These are phyloP conservation scores for Drosophila rubida DNA, from an alignment of 2,888 invertebrate species.

Conservation along the genomic window DNA sequence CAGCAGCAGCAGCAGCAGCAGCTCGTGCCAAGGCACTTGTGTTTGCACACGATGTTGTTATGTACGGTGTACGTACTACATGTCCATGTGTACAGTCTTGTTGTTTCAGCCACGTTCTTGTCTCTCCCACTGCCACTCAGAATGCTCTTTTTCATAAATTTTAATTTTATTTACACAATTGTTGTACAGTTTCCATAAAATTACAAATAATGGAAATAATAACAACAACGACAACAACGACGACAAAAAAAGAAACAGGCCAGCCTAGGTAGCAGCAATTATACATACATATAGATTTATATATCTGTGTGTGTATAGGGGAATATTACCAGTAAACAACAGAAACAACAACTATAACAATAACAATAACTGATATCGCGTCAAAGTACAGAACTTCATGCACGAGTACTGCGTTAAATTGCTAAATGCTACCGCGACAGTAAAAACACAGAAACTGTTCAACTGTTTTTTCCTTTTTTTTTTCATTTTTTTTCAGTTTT, in stretches of 20 bases:
- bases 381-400: conserved; percentile 75
- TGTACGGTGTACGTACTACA: neutral
- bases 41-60: conserved; percentile 62
- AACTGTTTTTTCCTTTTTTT: conserved; percentile 44
- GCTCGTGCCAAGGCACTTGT: conserved; percentile 64
- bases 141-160: conserved; percentile 38
- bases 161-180: conserved; percentile 76
- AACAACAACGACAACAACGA: neutral
- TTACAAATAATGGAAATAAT: conserved; percentile 47
- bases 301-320: conserved; percentile 25
- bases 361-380: conserved; percentile 70
- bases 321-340: conserved; percentile 43
- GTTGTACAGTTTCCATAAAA: conserved; percentile 75
- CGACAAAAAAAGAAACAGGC: conserved; percentile 48
- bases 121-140: conserved; percentile 6
- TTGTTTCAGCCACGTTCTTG: conserved; percentile 65
- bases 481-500: conserved; percentile 30
- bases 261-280: conserved; percentile 50
- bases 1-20: no score
- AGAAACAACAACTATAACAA: conserved; percentile 45
- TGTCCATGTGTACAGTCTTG: conserved; percentile 23
- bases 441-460: conserved; percentile 61
- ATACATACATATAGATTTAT: conserved; percentile 32
- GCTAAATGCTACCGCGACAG: conserved; percentile 75
- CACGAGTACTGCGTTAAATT: conserved; percentile 79